Conservation (phyloP, 1,140 invertebrate species). For the Habropoda laboriosa region DNA sequence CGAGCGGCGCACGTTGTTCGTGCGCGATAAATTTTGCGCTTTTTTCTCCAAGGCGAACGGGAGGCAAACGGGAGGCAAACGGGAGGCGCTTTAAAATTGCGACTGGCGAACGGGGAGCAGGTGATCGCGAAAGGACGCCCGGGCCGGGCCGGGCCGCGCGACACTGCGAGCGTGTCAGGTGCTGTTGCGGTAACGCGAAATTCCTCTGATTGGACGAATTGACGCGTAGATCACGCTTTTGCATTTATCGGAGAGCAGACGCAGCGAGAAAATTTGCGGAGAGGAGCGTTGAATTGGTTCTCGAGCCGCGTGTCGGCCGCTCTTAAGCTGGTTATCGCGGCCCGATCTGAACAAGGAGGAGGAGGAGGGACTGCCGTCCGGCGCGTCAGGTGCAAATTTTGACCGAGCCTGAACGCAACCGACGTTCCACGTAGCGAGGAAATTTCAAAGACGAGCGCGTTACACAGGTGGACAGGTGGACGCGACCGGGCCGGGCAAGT, state of each 20-base stretch:
- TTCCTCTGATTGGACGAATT: neutral
- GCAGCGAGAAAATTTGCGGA: too few relatives aligned
- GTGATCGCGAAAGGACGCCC: slow-evolving; percentile 9
- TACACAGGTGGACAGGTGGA: slow-evolving; percentile 38
- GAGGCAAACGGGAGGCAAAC: neutral
- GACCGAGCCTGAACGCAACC: neutral
- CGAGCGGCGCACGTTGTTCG: neutral
- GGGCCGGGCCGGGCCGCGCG: neutral
- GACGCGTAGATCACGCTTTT: too few relatives aligned
- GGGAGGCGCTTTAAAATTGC: slow-evolving; percentile 28
- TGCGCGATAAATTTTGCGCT: neutral
- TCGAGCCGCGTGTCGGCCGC: slow-evolving; percentile 73
- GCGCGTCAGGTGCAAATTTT: slow-evolving; percentile 74
- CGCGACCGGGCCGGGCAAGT: neutral
- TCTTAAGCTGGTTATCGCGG: slow-evolving; percentile 70
- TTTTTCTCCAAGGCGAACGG: neutral
- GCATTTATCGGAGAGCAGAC: too few relatives aligned
- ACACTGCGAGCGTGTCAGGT: neutral
- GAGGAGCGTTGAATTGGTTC: too few relatives aligned
- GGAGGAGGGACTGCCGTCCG: too few relatives aligned
- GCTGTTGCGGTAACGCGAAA: neutral
- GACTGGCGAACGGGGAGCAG: neutral
- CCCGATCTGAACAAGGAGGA: slow-evolving; percentile 58
- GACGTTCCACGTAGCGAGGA: slow-evolving; percentile 9
- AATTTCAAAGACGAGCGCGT: slow-evolving; percentile 31